These are phyloP conservation scores for Eupeodes corollae DNA, from an alignment of 1,140 invertebrate species.

Conservation along the genomic window DNA sequence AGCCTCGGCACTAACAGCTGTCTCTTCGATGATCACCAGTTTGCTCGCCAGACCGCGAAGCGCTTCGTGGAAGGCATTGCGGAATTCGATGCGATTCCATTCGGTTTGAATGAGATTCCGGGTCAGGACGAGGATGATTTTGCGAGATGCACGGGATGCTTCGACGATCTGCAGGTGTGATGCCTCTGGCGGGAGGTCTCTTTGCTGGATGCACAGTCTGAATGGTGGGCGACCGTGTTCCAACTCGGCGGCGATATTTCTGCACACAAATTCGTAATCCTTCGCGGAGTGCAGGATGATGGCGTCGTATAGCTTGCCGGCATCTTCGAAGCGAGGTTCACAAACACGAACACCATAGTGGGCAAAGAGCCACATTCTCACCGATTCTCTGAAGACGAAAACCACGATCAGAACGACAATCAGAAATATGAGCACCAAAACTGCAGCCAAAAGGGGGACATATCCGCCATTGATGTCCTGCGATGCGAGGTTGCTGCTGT, in stretches of 20 bases:
- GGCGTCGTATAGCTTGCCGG: slow-evolving; percentile 81
- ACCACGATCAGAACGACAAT: slow-evolving; percentile 64
- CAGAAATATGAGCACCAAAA: slow-evolving; percentile 58
- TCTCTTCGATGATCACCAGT: slow-evolving; percentile 75
- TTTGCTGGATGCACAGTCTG: slow-evolving; percentile 76
- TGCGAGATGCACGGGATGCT: slow-evolving; percentile 71
- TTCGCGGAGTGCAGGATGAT: slow-evolving; percentile 88
- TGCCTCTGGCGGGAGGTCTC: slow-evolving; percentile 60
- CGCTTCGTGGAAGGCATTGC: slow-evolving; percentile 74
- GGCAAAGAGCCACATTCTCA: slow-evolving; percentile 80
- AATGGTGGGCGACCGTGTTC: slow-evolving; percentile 61
- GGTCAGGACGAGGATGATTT: slow-evolving; percentile 68
- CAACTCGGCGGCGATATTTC: slow-evolving; percentile 70
- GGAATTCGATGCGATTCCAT: slow-evolving; percentile 73
- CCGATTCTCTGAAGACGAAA: slow-evolving; percentile 73
- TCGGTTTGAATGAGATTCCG: slow-evolving; percentile 77
- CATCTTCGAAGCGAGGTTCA: slow-evolving; percentile 50
- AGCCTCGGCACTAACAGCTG: slow-evolving; percentile 61
- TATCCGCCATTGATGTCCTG: slow-evolving; percentile 59
- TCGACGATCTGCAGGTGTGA: slow-evolving; percentile 69
- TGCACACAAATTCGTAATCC: slow-evolving; percentile 80
- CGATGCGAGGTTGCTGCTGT: slow-evolving; percentile 63
- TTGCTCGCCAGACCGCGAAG: slow-evolving; percentile 71
- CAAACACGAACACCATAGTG: slow-evolving; percentile 74
- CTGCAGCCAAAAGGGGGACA: slow-evolving; percentile 67